A percentile compares a stretch with the other conserved stretches of the same genome.
phyloP scores from a whole-genome alignment of 2,113 vertebrate genomes.

The Hemichromis elongatus region DNA sequence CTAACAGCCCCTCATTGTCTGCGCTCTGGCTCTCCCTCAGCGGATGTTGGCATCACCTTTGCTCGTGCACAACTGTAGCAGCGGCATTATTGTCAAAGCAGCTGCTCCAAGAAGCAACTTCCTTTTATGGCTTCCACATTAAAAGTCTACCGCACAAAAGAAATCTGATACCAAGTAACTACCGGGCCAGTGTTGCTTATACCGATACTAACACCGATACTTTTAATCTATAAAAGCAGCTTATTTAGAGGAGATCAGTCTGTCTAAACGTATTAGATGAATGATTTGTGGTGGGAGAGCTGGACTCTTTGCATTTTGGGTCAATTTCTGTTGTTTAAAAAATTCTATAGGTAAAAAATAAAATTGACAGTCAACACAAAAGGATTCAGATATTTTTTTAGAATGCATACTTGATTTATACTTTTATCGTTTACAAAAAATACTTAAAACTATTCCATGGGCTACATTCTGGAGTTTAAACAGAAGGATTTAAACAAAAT shows the following conservation, averaged over 20 bases:
- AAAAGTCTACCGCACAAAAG: background rate
- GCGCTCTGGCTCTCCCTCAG: background rate
- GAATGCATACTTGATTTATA: background rate
- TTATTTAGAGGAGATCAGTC: accelerated
- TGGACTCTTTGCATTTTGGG: accelerated
- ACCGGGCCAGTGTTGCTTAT: background rate
- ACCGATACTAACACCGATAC: accelerated
- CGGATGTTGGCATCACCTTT: slow-evolving; percentile 32
- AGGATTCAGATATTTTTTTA: background rate
- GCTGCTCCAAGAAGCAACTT: background rate
- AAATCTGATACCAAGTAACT: background rate
- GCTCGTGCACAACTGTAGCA: slow-evolving; percentile 14
- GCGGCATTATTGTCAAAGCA: background rate
- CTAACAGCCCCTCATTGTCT: background rate
- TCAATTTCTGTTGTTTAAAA: background rate
- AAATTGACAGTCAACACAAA: background rate
- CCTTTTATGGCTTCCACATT: background rate
- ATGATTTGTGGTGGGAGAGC: background rate
- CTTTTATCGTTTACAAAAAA: background rate
- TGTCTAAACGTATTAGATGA: background rate
- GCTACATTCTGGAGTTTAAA: no score
- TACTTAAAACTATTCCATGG: no score
- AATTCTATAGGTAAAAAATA: background rate
- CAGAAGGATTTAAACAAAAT: no score
- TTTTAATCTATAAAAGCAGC: background rate